Evolutionary conservation across 2,888 invertebrate genomes (phyloP).

Genomic region (Drosophila incognita): DNA sequence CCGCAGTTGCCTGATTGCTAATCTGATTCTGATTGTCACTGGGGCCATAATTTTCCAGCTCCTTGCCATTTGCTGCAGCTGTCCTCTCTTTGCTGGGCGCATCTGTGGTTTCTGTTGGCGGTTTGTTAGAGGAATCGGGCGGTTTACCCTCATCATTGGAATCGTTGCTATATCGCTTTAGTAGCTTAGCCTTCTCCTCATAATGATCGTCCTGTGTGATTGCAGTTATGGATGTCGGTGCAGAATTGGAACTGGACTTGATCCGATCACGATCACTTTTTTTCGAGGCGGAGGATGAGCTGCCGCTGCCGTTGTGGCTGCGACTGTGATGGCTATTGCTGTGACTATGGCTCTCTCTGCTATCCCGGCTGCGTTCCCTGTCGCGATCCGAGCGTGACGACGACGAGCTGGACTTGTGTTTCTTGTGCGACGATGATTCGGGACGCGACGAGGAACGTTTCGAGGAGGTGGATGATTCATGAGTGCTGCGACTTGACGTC

Average conservation of each 20-base stretch:
- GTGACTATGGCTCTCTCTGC: constrained; percentile 48
- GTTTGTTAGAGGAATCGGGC: constrained; percentile 44
- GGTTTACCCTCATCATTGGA: constrained; percentile 90
- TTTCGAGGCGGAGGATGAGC: constrained; percentile 59
- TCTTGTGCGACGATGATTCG: constrained; percentile 55
- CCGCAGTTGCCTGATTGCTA: constrained; percentile 18
- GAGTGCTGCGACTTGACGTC: constrained; percentile 59
- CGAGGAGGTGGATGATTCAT: constrained; percentile 47
- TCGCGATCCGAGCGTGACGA: constrained; percentile 68
- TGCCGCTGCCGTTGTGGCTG: constrained; percentile 54
- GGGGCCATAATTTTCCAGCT: constrained; percentile 33
- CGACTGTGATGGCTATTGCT: constrained; percentile 58
- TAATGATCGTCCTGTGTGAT: constrained; percentile 87
- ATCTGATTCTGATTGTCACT: constrained; percentile 10
- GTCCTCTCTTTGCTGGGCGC: constrained; percentile 28
- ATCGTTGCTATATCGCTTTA: constrained; percentile 90
- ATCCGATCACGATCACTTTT: constrained; percentile 53
- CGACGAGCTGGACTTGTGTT: constrained; percentile 67
- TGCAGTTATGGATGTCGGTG: constrained; percentile 33
- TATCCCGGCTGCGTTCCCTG: constrained; percentile 34
- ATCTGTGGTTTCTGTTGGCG: constrained; percentile 16
- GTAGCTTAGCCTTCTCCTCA: constrained; percentile 71
- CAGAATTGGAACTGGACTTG: constrained; percentile 53
- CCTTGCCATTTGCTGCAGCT: constrained; percentile 43
- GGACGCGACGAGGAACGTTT: constrained; percentile 64